phyloP scores from a whole-genome alignment of 2,797 vertebrate species.

The Pygocentrus nattereri region DNA sequence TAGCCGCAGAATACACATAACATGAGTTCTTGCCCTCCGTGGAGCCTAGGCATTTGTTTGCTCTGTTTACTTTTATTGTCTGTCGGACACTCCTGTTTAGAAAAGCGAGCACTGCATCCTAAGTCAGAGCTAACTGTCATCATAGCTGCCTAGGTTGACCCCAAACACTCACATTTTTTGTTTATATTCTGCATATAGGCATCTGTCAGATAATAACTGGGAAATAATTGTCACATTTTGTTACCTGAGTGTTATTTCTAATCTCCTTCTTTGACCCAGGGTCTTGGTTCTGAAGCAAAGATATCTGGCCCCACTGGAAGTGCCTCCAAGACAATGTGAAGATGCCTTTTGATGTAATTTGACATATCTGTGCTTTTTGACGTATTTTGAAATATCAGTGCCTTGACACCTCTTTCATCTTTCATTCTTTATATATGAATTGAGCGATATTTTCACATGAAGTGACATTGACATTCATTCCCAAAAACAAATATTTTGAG shows the following conservation, averaged over 20 bases:
- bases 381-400: not conserved
- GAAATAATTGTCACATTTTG: not conserved
- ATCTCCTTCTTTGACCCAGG: not conserved
- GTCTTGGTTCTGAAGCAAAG: not conserved
- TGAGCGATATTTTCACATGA: no score
- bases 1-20: slow-evolving; percentile 66
- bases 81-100: slow-evolving; percentile 65
- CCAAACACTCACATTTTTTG: slow-evolving; percentile 30
- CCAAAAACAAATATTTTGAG: not conserved
- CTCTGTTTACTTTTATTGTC: slow-evolving; percentile 66
- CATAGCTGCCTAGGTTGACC: slow-evolving; percentile 35
- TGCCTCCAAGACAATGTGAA: not conserved
- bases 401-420: no score
- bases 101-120: slow-evolving; percentile 65
- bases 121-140: slow-evolving; percentile 55
- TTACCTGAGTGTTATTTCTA: not conserved
- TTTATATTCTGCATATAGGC: not conserved
- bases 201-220: slow-evolving; percentile 20
- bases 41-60: slow-evolving; percentile 61
- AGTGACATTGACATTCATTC: not conserved
- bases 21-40: slow-evolving; percentile 58
- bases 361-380: not conserved
- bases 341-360: not conserved
- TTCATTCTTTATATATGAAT: no score
- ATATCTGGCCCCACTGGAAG: not conserved